These are phyloP conservation scores for Conops quadrifasciatus DNA, from an alignment of 2,888 invertebrate genomes.

Conservation along the genomic window DNA sequence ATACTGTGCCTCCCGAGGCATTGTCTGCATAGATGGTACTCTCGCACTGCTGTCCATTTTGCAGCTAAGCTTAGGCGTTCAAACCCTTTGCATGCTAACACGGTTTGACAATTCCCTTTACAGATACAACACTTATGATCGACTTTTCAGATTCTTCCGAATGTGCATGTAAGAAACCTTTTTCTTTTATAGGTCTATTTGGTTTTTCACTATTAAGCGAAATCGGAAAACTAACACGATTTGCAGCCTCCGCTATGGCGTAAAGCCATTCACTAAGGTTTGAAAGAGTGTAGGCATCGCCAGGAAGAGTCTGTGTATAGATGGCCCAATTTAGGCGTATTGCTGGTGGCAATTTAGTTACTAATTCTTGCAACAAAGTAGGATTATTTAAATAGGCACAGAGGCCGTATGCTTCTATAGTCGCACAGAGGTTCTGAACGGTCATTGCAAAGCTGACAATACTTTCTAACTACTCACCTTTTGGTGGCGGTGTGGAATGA, in stretches of 20 bases:
- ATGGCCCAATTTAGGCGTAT: neutral
- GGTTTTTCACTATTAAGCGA: neutral
- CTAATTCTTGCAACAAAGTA: slow-evolving; percentile 29
- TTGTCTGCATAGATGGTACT: slow-evolving; percentile 33
- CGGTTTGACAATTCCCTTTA: slow-evolving; percentile 28
- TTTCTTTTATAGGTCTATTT: slow-evolving; percentile 33
- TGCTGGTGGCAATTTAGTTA: neutral
- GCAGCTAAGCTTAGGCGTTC: slow-evolving; percentile 21
- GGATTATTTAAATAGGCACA: slow-evolving; percentile 39
- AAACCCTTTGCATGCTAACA: no score
- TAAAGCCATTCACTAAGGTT: slow-evolving; percentile 28
- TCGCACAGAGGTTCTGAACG: slow-evolving; percentile 40
- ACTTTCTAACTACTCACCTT: slow-evolving; percentile 33
- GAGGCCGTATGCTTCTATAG: slow-evolving; percentile 39
- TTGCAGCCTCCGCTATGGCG: slow-evolving; percentile 37
- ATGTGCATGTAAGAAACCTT: slow-evolving; percentile 25
- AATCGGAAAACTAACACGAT: slow-evolving; percentile 32
- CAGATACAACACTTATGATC: slow-evolving; percentile 30
- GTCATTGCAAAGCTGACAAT: slow-evolving; percentile 39
- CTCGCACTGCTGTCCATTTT: slow-evolving; percentile 30
- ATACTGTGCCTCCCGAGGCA: slow-evolving; percentile 34
- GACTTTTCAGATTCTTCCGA: no score
- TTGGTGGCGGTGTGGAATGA: slow-evolving; percentile 30
- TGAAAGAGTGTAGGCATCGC: slow-evolving; percentile 14
- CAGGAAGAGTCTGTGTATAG: neutral